A percentile compares a stretch with the other conserved stretches of the same genome.
Conservation (phyloP, 1,140 invertebrate species). For the Drosophila cardini region DNA sequence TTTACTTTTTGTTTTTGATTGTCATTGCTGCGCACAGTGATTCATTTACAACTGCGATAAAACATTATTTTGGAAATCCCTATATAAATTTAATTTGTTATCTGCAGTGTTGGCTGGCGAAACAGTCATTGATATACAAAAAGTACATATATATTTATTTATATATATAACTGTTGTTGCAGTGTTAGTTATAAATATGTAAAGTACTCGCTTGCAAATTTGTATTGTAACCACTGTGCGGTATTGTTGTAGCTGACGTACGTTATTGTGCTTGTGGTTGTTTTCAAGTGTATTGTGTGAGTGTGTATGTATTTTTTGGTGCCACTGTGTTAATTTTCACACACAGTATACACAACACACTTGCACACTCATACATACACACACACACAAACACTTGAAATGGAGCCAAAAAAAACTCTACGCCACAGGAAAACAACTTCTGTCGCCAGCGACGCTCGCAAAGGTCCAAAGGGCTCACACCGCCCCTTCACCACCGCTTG, state of each 20-base stretch:
- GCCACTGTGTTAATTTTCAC: constrained; percentile 79
- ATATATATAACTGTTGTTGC: neutral
- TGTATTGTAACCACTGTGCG: constrained; percentile 28
- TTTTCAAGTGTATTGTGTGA: constrained; percentile 23
- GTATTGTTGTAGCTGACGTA: constrained; percentile 21
- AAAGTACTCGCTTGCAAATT: neutral
- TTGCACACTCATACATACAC: constrained; percentile 52
- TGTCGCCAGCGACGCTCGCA: constrained; percentile 41
- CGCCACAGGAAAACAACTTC: constrained; percentile 50
- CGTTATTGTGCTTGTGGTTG: constrained; percentile 24
- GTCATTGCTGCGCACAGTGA: constrained; percentile 54
- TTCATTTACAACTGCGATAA: constrained; percentile 20
- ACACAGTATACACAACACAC: constrained; percentile 58
- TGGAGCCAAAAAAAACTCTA: constrained; percentile 10
- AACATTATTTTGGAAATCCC: constrained; percentile 13
- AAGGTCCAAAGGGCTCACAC: constrained; percentile 15
- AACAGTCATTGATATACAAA: constrained; percentile 14
- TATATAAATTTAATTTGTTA: constrained; percentile 19
- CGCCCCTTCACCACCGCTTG: constrained; percentile 14
- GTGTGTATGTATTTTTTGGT: constrained; percentile 55
- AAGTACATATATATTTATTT: neutral
- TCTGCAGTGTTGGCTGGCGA: neutral
- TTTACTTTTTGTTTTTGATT: constrained; percentile 49
- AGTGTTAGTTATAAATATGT: neutral
- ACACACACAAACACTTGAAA: constrained; percentile 45